Conservation (phyloP, 1,140 invertebrate genomes). For the Cecropterus lyciades region DNA sequence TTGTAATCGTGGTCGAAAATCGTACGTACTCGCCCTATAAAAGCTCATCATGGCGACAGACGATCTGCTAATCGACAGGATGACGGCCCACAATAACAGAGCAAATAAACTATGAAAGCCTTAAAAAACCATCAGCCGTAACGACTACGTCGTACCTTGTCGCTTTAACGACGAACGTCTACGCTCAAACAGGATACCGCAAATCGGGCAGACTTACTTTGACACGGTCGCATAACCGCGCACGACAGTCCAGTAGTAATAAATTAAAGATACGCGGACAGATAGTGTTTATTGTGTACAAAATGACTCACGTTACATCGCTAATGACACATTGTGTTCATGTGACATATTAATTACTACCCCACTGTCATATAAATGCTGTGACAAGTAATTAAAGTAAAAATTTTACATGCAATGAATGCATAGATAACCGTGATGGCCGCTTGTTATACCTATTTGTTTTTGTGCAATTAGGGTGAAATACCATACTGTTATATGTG, state of each 20-base stretch:
- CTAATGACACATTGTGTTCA: constrained; percentile 25
- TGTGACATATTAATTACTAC: constrained; percentile 22
- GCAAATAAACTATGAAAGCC: constrained; percentile 7
- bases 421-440: constrained; percentile 7
- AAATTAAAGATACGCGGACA: constrained; percentile 46
- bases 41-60: constrained; percentile 4
- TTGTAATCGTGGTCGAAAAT: not conserved
- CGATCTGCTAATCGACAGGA: constrained; percentile 6
- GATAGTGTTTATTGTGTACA: constrained; percentile 46
- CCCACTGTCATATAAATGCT: constrained; percentile 13
- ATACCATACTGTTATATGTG: no score
- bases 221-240: constrained; percentile 12
- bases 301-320: constrained; percentile 43
- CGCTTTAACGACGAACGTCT: not conserved
- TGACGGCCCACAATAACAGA: constrained; percentile 3
- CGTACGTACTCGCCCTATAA: not conserved
- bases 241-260: constrained; percentile 26
- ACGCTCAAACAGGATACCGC: not conserved
- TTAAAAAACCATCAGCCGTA: constrained; percentile 1
- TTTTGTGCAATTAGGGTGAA: not conserved
- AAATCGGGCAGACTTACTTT: constrained; percentile 1
- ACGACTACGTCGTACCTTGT: constrained; percentile 3
- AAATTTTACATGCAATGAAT: constrained; percentile 6
- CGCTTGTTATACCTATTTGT: not conserved
- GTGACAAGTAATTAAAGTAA: constrained; percentile 19